Conservation (phyloP, 37 sponge, comb jelly and placozoan species). For the Ianthella basta region DNA sequence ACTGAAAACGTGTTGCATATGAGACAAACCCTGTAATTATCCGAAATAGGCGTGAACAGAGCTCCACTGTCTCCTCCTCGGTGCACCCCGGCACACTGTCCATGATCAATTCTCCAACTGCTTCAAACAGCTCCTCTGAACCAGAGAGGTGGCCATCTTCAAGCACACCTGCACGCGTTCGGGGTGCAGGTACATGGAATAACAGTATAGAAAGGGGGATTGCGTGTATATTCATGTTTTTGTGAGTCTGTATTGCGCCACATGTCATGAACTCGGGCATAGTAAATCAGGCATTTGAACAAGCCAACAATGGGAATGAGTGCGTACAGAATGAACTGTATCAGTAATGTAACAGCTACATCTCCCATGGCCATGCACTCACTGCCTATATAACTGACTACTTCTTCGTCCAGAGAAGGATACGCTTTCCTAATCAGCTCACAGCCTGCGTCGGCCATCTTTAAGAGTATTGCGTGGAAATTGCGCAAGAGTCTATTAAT, state of each 20-base stretch:
- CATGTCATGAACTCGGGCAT: too few species aligned
- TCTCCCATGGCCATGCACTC: constrained; percentile 1
- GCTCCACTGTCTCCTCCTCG: constrained; percentile 13
- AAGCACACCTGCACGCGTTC: constrained; percentile 69
- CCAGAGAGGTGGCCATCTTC: constrained; percentile 58
- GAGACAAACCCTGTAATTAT: constrained; percentile 17
- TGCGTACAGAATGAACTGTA: not conserved
- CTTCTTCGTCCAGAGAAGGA: constrained; percentile 56
- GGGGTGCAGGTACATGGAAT: too few species aligned
- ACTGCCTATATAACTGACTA: constrained; percentile 54
- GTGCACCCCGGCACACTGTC: constrained; percentile 34
- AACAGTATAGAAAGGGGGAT: too few species aligned
- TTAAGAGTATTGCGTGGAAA: not conserved
- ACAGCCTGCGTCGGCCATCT: not conserved
- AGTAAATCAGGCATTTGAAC: too few species aligned
- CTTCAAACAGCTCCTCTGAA: constrained; percentile 66
- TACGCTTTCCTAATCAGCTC: constrained; percentile 19
- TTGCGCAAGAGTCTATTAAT: too few species aligned
- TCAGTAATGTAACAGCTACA: not conserved
- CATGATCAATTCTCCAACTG: constrained; percentile 57
- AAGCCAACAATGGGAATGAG: not conserved
- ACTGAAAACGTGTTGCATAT: too few species aligned
- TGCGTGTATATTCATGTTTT: too few species aligned
- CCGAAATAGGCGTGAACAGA: constrained; percentile 42
- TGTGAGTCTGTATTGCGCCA: too few species aligned